Base-by-base conservation (phyloP, 2,797 vertebrate genomes). In the Moxostoma hubbsi region DNA sequence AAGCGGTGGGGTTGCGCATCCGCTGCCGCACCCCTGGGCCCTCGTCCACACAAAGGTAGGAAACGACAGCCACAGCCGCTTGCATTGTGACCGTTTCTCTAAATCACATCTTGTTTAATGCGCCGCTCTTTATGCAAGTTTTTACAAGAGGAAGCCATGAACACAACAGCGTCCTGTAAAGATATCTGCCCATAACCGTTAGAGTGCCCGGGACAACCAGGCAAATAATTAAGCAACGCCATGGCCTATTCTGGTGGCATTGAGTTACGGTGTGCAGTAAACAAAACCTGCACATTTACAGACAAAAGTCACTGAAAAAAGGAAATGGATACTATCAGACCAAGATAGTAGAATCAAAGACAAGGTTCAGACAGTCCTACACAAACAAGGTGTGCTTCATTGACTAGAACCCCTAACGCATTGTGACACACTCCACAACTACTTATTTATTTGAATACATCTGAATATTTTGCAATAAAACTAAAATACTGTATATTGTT, bases 41-140 rank as follows among this genome's bases (percentile, higher is more conserved):
- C 93, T 92, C 90, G 47, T 93, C 93, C 90, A 96, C 96, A 99
- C 97, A 98, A 98, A 98, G 94, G 96, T 98, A 98, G 97, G 96
- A 98, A 98, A 96, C 93, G 88, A 91, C 93, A 92, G 90, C 83
- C 92, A 89, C 93, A 93, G 94, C 93, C 85, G 82, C 88, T 87
- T 89, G 90, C 93, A 94, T 93, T 95, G 94, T 94, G 90, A 90
- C 81, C 89, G 82, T 89, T 84, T 83, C 89, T 83, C 91, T 92
- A 94, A 94, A 94, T 93, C 92, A 94, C 90, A 89, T 85, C 89
- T 89, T 46, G 85, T 90, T 93, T 92, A 84, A 90, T 90, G 90
- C 88, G 16, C 84, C 65, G 81, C 89, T 82, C 36, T 87, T 90
- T 85, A 85, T 85, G 82, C 88, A 86, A 81, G 81, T 84, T 90